Conservation (phyloP, 2,797 vertebrate species). For the Pyrocephalus nanus region DNA sequence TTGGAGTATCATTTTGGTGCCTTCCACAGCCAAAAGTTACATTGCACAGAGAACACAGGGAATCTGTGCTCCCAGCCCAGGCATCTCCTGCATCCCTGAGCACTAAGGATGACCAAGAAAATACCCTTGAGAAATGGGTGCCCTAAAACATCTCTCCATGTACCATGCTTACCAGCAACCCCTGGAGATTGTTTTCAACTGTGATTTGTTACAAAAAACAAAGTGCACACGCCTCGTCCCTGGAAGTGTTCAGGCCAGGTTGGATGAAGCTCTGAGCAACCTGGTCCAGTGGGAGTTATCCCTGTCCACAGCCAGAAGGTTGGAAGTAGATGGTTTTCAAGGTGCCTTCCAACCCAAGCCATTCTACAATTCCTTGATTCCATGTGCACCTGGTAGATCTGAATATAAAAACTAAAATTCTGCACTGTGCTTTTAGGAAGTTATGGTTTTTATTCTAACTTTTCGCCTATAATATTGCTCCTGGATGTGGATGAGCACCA, state of each 20-base stretch:
- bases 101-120: not conserved
- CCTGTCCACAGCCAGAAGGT: accelerated
- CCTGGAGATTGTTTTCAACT: not conserved
- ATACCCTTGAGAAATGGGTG: not conserved
- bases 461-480: not conserved
- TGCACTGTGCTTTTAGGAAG: not conserved
- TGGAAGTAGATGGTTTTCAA: not conserved
- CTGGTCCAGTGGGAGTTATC: not conserved
- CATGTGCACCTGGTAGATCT: not conserved
- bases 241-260: not conserved
- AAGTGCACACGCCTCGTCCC: not conserved
- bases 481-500: not conserved
- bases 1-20: not conserved
- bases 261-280: not conserved
- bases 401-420: not conserved
- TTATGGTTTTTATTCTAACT: conserved; percentile 34
- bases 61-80: not conserved
- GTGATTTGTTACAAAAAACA: not conserved
- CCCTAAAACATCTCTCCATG: accelerated
- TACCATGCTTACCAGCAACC: not conserved
- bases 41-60: not conserved
- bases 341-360: not conserved
- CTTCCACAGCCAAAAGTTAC: not conserved
- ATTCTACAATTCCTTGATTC: not conserved
- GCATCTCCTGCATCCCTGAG: not conserved